A percentile compares a stretch with the other conserved stretches of the same genome.
These are phyloP conservation scores for Aphidius gifuensis DNA, from an alignment of 1,140 invertebrate species.

Conservation along the genomic window DNA sequence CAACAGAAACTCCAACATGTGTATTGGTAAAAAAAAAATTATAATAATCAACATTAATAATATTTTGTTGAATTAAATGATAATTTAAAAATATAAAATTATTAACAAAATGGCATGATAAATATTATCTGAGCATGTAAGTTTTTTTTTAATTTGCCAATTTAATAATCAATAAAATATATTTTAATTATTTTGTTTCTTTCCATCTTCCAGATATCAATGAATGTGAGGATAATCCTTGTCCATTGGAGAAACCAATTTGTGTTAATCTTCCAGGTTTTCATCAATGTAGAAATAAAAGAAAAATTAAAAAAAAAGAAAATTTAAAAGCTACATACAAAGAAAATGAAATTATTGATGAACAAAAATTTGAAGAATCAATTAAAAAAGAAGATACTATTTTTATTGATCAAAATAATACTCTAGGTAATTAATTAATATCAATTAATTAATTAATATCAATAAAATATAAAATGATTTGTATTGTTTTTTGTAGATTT, in stretches of 20 bases:
- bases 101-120: neutral
- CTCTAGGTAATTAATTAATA: neutral
- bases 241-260: conserved; percentile 39
- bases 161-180: neutral
- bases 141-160: neutral
- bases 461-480: neutral
- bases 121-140: conserved; percentile 10
- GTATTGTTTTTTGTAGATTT: neutral
- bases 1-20: conserved; percentile 52
- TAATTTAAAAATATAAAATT: conserved; percentile 15
- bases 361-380: neutral
- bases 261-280: conserved; percentile 55
- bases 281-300: conserved; percentile 45
- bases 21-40: conserved; percentile 47
- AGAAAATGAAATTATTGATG: conserved; percentile 7
- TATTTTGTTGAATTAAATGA: conserved; percentile 15
- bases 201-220: conserved; percentile 57
- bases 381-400: conserved; percentile 1
- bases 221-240: conserved; percentile 55
- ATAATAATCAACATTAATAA: conserved; percentile 3
- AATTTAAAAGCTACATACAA: conserved; percentile 10
- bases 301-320: neutral
- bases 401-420: neutral
- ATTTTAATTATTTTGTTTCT: conserved; percentile 10
- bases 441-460: too few relatives aligned